These are phyloP conservation scores for Sebastes matsubarae DNA, from an alignment of 2,797 vertebrate species.

Conservation along the genomic window DNA sequence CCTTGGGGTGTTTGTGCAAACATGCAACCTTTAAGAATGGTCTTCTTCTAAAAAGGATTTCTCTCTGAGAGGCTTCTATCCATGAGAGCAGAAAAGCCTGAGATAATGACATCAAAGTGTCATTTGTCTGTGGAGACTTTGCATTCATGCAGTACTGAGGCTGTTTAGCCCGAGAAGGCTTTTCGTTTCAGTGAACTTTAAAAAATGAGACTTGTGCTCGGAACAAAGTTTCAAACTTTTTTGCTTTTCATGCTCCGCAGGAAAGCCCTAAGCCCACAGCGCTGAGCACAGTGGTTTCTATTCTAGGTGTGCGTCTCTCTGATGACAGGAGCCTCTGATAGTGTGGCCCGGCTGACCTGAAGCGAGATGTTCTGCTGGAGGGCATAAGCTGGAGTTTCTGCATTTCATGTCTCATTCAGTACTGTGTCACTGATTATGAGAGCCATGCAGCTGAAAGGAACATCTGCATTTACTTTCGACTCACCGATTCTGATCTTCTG, in stretches of 20 bases:
- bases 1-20: neutral
- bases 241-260: neutral
- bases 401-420: neutral
- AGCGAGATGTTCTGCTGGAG: slow-evolving; percentile 33
- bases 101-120: slow-evolving; percentile 44
- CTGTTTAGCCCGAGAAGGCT: neutral
- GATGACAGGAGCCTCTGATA: slow-evolving; percentile 30
- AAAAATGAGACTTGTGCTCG: neutral
- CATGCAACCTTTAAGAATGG: neutral
- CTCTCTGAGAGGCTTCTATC: neutral
- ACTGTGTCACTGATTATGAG: neutral
- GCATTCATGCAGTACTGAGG: neutral
- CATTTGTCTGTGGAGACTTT: slow-evolving; percentile 4
- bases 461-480: neutral
- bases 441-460: neutral
- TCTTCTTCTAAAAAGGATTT: neutral
- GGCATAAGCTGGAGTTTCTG: slow-evolving; percentile 6
- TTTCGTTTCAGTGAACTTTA: neutral
- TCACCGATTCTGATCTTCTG: neutral
- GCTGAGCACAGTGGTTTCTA: slow-evolving; percentile 21
- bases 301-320: slow-evolving; percentile 8
- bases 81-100: slow-evolving; percentile 24
- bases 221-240: slow-evolving; percentile 25
- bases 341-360: neutral
- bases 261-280: neutral